Base-by-base conservation (phyloP, 2,113 vertebrate species). In the Rhodinocichla rosea region DNA sequence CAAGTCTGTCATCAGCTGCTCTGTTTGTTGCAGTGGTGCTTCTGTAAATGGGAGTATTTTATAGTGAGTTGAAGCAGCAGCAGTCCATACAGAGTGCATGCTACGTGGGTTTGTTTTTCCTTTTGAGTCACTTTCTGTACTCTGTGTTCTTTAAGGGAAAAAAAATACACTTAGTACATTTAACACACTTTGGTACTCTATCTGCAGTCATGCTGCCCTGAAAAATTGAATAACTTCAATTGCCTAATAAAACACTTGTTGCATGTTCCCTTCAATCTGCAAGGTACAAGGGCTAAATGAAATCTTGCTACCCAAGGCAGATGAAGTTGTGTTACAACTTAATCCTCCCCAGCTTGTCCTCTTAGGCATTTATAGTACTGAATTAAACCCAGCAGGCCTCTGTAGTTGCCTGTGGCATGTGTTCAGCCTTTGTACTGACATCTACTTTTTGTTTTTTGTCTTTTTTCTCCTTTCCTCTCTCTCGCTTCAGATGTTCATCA, bases 401-500 rank as follows among this genome's bases (percentile, higher is more conserved):
- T 97, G 92, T 92, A 98, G 96, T 98, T 98, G 97, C 98, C 98
- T 98, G 95, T 98, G 96, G 98, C 98, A 98, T 98, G 98, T 98
- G 97, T 98, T 97, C 92, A 95, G 97, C 98, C 98, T 98, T 97
- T 97, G 93, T 98, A 99, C 98, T 99, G 98, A 99, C 98, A 97
- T 98, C 98, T 87, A 10, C 64, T 87, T 91, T 67, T 94, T 47
- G 52, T 78, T 64, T 37, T 59, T 59, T 60, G 98, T 80, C n/a
- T n/a, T 83, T 67, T 90, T 17, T 75, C 21, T 98, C 97, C 97
- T 96, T 97, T 97, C 98, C 97, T 97, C 98, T 98, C 97, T 98
- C 98, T 99, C 83, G 98, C 99, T 98, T 99, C 99, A 99, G 99
- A 99, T 99, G 99, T 99, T 99, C 99, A 99, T 99, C 99, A 99